Conservation (phyloP, 2,797 vertebrate genomes). For the Argyrosomus regius region DNA sequence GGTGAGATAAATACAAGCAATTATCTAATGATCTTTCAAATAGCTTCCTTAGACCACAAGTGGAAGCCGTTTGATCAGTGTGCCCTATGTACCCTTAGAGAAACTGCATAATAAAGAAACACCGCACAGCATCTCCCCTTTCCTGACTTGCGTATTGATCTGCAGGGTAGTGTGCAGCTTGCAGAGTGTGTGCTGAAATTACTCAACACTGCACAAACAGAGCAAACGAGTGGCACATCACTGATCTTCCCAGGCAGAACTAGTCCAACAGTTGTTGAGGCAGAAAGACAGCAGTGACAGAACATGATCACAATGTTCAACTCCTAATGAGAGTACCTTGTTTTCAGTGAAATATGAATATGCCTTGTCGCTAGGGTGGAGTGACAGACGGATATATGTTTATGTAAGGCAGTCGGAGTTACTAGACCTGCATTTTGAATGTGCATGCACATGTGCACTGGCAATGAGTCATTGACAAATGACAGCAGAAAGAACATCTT, state of each 20-base stretch:
- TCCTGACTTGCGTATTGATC: slow-evolving; percentile 67
- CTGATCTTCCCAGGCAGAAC: slow-evolving; percentile 37
- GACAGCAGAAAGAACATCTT: background rate
- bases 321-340: slow-evolving; percentile 52
- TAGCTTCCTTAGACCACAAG: slow-evolving; percentile 57
- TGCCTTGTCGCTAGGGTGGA: background rate
- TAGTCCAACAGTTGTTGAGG: slow-evolving; percentile 34
- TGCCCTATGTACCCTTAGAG: slow-evolving; percentile 37
- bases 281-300: slow-evolving; percentile 37
- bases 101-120: slow-evolving; percentile 66
- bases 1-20: slow-evolving; percentile 72
- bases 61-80: slow-evolving; percentile 67
- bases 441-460: slow-evolving; percentile 21
- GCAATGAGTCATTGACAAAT: slow-evolving; percentile 28
- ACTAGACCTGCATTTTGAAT: slow-evolving; percentile 17
- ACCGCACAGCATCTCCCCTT: slow-evolving; percentile 42
- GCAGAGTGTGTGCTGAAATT: slow-evolving; percentile 49
- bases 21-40: slow-evolving; percentile 73
- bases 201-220: slow-evolving; percentile 35
- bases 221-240: slow-evolving; percentile 37
- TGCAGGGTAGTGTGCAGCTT: slow-evolving; percentile 23
- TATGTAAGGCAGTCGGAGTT: slow-evolving; percentile 21
- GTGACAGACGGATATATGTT: slow-evolving; percentile 26
- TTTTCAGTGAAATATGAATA: slow-evolving; percentile 48
- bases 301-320: slow-evolving; percentile 48